phyloP scores from a whole-genome alignment of 2,797 vertebrate species.

The Antrozous pallidus region DNA sequence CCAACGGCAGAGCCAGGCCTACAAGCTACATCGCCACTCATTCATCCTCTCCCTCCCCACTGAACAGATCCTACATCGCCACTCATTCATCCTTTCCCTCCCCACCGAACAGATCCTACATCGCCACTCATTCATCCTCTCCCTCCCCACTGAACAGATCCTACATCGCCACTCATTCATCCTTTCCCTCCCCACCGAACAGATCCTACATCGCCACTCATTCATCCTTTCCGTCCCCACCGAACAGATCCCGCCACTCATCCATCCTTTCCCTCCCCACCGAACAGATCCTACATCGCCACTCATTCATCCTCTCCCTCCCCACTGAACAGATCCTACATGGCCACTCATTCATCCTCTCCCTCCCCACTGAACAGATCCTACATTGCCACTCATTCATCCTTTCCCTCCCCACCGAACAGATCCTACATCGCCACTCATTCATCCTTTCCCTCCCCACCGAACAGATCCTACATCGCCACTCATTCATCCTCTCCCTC shows the following conservation, averaged over 20 bases:
- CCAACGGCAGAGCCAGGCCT: neutral
- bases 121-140: neutral
- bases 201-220: neutral
- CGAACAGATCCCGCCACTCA: neutral
- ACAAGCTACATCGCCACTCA: neutral
- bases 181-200: neutral
- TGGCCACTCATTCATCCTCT: neutral
- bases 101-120: neutral
- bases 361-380: neutral
- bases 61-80: neutral
- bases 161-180: neutral
- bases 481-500: neutral
- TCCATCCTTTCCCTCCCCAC: neutral
- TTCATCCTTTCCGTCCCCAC: neutral
- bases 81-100: neutral
- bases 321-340: neutral
- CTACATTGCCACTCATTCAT: neutral
- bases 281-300: neutral
- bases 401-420: neutral
- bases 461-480: neutral
- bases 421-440: neutral
- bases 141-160: neutral
- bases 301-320: neutral
- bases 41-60: neutral
- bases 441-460: neutral